These are phyloP conservation scores for Trinorchestia longiramus DNA, from an alignment of 1,140 invertebrate species.

Conservation along the genomic window DNA sequence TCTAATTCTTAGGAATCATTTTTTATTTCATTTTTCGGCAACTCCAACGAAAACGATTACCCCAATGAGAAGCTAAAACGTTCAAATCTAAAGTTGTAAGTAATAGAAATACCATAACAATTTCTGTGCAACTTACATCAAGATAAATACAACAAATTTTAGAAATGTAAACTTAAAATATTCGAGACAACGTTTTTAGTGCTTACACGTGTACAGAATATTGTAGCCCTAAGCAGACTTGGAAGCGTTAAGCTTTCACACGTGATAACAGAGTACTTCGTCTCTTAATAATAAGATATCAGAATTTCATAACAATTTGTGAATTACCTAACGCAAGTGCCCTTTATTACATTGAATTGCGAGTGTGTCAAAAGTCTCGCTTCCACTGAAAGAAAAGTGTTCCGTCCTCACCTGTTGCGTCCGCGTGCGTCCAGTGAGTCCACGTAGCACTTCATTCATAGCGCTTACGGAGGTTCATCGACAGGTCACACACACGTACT, in stretches of 20 bases:
- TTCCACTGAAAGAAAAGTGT: neutral
- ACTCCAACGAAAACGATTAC: neutral
- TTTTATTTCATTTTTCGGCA: neutral
- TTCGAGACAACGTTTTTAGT: neutral
- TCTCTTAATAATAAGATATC: neutral
- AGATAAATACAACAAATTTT: neutral
- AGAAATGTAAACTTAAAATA: neutral
- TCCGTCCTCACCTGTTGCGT: neutral
- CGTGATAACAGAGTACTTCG: neutral
- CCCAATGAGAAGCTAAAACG: neutral
- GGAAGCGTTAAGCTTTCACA: neutral
- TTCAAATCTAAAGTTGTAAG: neutral
- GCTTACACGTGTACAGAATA: neutral
- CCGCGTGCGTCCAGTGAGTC: too few relatives aligned
- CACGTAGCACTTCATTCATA: neutral
- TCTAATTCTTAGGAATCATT: neutral
- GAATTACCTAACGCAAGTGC: neutral
- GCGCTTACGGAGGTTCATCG: neutral
- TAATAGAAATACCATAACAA: neutral
- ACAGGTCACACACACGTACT: neutral
- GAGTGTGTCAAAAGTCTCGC: neutral
- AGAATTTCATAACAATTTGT: neutral
- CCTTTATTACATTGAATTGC: neutral
- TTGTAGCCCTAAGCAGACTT: neutral
- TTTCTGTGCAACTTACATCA: neutral